Percentiles rank a stretch among this genome's conserved stretches.
phyloP scores from a whole-genome alignment of 2,888 invertebrate species.

The Lasioglossum lativentre region DNA sequence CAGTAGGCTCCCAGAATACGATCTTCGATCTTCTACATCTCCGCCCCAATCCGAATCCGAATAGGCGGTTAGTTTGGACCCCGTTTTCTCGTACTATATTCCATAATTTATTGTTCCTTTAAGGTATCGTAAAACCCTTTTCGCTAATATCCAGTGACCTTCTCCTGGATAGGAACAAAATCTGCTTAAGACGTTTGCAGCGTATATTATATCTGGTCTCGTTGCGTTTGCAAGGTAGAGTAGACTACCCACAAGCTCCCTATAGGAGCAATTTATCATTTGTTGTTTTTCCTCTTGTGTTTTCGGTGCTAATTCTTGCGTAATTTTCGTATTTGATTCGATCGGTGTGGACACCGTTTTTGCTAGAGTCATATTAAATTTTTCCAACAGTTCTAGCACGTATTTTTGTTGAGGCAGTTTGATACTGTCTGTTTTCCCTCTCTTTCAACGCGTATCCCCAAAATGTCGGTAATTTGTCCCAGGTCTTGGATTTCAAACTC shows the following conservation, averaged over 20 bases:
- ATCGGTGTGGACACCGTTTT: background rate
- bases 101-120: slow-evolving; percentile 6
- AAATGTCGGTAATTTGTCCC: no score
- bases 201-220: slow-evolving; percentile 6
- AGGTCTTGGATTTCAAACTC: no score
- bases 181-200: background rate
- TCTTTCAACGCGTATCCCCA: background rate
- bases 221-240: slow-evolving; percentile 7
- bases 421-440: background rate
- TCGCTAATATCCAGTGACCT: background rate
- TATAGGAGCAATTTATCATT: background rate
- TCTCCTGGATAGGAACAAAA: background rate
- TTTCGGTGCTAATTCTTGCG: no score
- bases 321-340: no score
- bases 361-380: background rate
- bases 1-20: background rate
- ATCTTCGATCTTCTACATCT: background rate
- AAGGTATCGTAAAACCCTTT: slow-evolving; percentile 2
- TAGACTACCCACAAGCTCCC: slow-evolving; percentile 8
- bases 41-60: background rate
- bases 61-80: background rate
- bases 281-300: no score
- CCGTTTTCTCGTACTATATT: background rate
- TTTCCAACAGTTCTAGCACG: background rate
- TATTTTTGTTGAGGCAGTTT: background rate